Evolutionary conservation across 92 coral and sea anemone genomes (phyloP).

Genomic region (Anthopleura xanthogrammica): DNA sequence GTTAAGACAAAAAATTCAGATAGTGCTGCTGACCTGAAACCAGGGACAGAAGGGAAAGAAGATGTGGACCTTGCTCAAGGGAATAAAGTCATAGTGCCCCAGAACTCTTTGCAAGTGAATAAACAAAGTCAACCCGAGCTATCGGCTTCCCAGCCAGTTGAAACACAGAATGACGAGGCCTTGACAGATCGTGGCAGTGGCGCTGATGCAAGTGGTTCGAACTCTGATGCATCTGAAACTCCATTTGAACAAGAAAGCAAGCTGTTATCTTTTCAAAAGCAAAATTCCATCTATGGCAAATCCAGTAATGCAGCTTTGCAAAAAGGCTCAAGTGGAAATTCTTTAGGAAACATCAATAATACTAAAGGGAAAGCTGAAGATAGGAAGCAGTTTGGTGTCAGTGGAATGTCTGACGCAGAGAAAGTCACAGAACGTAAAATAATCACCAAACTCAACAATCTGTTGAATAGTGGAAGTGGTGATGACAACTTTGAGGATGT

Average conservation of each 20-base stretch:
- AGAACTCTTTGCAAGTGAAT: background rate
- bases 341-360: background rate
- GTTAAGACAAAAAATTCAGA: background rate
- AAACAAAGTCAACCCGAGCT: background rate
- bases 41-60: background rate
- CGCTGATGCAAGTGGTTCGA: background rate
- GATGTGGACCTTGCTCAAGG: no score
- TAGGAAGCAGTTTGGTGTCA: background rate
- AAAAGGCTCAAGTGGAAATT: background rate
- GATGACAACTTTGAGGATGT: conserved; percentile 6
- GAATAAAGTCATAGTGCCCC: background rate
- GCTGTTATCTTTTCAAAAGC: conserved; percentile 4
- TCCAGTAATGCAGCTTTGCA: background rate
- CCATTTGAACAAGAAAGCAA: conserved; percentile 2
- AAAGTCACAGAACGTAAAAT: background rate
- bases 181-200: background rate
- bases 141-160: background rate
- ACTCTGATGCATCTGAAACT: background rate
- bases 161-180: background rate
- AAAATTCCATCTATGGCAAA: no score
- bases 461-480: background rate
- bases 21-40: background rate
- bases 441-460: background rate
- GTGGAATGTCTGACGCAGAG: background rate
- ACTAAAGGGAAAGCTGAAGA: background rate